A percentile compares a stretch with the other conserved stretches of the same genome.
These are phyloP conservation scores for Anodontia alba DNA, from an alignment of 2,888 invertebrate species.

Conservation along the genomic window DNA sequence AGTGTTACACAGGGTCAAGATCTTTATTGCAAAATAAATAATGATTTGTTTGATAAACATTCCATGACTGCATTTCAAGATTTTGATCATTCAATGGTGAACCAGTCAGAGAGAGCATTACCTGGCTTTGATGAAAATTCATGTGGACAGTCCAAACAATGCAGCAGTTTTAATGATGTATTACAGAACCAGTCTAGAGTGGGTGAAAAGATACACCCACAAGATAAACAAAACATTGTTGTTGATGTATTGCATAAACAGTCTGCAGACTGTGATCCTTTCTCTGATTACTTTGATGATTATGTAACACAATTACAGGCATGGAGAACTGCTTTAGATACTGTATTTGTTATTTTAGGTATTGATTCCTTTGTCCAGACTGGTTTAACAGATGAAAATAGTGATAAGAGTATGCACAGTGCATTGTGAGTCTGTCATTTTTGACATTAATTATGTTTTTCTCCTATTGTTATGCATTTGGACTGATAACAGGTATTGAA, in stretches of 20 bases:
- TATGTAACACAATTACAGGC: conserved; percentile 37
- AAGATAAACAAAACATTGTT: background rate
- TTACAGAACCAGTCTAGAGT: too few species aligned
- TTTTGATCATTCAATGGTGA: background rate
- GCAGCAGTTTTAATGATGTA: background rate
- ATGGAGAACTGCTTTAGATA: conserved; percentile 45
- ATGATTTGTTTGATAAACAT: background rate
- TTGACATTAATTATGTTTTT: background rate
- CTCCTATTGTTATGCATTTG: background rate
- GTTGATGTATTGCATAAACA: background rate
- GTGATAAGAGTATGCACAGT: background rate
- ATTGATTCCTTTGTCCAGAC: conserved; percentile 42
- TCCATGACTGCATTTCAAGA: background rate
- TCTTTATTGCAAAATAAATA: too few species aligned
- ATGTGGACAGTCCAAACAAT: background rate
- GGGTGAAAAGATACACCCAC: too few species aligned
- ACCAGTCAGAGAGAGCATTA: background rate
- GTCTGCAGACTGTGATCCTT: background rate
- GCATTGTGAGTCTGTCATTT: background rate
- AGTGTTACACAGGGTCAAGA: too few species aligned
- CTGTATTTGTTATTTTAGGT: conserved; percentile 28
- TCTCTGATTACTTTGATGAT: conserved; percentile 27
- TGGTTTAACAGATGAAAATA: conserved; percentile 44
- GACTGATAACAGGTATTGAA: background rate
- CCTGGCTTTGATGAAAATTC: background rate